Percentiles rank a stretch among this genome's conserved stretches.
Evolutionary conservation across 2,113 vertebrate genomes (phyloP).

Genomic region (Machaerirhynchus nigripectus): DNA sequence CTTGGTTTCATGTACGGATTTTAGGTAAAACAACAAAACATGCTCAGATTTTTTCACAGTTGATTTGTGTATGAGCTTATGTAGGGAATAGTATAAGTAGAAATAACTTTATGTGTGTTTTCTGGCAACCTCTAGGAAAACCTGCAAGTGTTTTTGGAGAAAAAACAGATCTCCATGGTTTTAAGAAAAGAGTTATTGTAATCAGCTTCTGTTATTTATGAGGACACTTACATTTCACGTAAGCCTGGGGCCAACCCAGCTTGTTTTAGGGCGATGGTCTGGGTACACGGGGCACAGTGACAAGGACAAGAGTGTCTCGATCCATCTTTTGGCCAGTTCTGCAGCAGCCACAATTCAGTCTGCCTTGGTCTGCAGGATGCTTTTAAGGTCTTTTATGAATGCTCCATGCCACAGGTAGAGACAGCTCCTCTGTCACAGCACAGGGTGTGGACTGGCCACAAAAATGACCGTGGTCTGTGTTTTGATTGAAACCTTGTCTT

Average conservation of each 20-base stretch:
- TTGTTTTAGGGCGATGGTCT: not conserved
- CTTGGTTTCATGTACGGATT: not conserved
- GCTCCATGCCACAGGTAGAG: not conserved
- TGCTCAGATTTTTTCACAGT: not conserved
- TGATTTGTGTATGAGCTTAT: not conserved
- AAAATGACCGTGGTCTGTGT: not conserved
- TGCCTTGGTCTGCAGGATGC: not conserved
- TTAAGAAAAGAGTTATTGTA: not conserved
- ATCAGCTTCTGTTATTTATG: not conserved
- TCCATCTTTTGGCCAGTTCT: not conserved
- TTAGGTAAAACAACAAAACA: slow-evolving; percentile 13
- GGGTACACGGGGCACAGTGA: not conserved
- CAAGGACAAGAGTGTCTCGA: not conserved
- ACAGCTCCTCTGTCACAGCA: not conserved
- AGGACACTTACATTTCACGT: not conserved
- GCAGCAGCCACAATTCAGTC: not conserved
- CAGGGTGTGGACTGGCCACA: not conserved
- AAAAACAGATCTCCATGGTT: not conserved
- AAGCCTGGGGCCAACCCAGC: not conserved
- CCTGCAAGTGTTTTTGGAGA: not conserved
- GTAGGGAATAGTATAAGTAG: not conserved
- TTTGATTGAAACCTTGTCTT: not conserved
- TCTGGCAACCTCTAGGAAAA: not conserved
- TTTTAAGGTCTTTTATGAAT: not conserved
- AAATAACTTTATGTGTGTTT: not conserved